These are phyloP conservation scores for Conus betulinus DNA, from an alignment of 1,140 invertebrate genomes.

Conservation along the genomic window DNA sequence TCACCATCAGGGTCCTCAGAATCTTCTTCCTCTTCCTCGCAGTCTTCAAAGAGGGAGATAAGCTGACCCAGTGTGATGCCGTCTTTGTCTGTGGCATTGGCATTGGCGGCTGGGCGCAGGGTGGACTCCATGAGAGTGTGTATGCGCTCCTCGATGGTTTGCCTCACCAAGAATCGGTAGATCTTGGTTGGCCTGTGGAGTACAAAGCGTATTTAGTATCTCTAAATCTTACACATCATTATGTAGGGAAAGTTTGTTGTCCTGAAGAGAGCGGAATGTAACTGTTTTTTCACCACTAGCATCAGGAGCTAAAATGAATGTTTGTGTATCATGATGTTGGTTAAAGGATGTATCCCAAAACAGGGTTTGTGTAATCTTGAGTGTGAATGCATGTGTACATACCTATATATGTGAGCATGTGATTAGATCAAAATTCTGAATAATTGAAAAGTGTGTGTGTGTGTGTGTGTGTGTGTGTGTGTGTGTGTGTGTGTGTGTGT, in stretches of 20 bases:
- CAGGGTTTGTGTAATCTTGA: no score
- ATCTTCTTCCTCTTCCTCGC: background rate
- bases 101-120: background rate
- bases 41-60: slow-evolving; percentile 63
- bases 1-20: background rate
- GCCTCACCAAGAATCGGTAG: slow-evolving; percentile 83
- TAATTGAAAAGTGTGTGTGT: no score
- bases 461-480: no score
- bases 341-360: no score
- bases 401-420: no score
- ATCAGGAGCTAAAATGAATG: background rate
- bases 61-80: slow-evolving; percentile 68
- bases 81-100: background rate
- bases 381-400: no score
- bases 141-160: slow-evolving; percentile 85
- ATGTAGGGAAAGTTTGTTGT: no score
- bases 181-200: slow-evolving; percentile 78
- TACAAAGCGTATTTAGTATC: background rate
- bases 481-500: no score
- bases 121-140: slow-evolving; percentile 55
- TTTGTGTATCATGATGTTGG: background rate
- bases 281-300: no score
- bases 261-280: no score
- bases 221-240: no score
- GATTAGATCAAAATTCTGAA: no score